Percentiles rank a stretch among this genome's conserved stretches.
phyloP scores from a whole-genome alignment of 2,113 vertebrate species.

The Callipepla squamata region DNA sequence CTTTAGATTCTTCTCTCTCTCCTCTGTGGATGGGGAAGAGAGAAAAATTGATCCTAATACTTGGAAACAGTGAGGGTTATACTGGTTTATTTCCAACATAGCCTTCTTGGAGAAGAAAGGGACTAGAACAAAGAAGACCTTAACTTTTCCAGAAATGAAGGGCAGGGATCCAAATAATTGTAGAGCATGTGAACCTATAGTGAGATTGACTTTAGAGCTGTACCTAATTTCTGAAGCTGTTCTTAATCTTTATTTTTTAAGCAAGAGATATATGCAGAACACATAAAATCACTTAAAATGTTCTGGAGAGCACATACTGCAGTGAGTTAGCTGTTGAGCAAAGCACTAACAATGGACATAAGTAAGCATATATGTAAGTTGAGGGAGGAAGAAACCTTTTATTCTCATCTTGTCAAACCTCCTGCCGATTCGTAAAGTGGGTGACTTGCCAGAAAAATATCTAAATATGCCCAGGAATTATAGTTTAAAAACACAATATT shows the following conservation, averaged over 20 bases:
- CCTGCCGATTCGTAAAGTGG: conserved; percentile 60
- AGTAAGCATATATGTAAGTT: conserved; percentile 34
- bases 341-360: conserved; percentile 48
- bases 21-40: neutral
- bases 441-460: conserved; percentile 40
- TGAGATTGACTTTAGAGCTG: neutral
- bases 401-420: conserved; percentile 25
- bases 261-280: neutral
- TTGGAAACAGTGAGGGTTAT: neutral
- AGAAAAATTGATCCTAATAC: neutral
- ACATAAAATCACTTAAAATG: conserved; percentile 30
- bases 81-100: neutral
- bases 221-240: conserved; percentile 32
- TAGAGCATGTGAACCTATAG: neutral
- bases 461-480: conserved; percentile 47
- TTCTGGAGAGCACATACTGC: conserved; percentile 33
- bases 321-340: conserved; percentile 58
- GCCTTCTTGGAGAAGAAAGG: neutral
- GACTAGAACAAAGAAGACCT: neutral
- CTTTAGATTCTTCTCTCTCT: neutral
- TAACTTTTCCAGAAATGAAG: neutral
- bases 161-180: neutral
- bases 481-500: conserved; percentile 51
- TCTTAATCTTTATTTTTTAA: neutral
- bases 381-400: conserved; percentile 36